These are phyloP conservation scores for Hydropotes inermis DNA, from an alignment of 2,113 vertebrate genomes.

Conservation along the genomic window DNA sequence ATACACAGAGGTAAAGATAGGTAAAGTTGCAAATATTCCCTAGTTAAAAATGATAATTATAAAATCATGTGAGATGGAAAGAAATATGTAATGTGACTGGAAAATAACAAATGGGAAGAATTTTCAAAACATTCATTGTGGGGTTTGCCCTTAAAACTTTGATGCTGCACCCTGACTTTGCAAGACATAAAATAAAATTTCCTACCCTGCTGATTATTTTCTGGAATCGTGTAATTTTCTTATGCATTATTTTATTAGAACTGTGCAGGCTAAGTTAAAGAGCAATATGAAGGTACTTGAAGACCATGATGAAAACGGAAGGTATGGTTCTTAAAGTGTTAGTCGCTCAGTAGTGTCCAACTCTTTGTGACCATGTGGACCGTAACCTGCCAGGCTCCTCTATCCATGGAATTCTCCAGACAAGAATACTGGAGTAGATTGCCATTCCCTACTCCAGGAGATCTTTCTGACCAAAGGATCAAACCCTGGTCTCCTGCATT, in stretches of 20 bases:
- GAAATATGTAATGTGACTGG: neutral
- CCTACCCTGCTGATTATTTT: neutral
- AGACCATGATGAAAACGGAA: neutral
- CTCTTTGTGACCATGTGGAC: neutral
- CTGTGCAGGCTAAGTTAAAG: neutral
- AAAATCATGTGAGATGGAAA: neutral
- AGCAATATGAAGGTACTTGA: neutral
- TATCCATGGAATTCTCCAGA: neutral
- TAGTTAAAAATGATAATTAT: constrained; percentile 17
- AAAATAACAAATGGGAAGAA: neutral
- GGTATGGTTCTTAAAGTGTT: neutral
- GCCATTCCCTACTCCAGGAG: neutral
- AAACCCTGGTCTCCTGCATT: neutral
- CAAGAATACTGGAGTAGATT: neutral
- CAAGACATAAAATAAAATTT: neutral
- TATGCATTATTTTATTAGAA: neutral
- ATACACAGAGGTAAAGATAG: neutral
- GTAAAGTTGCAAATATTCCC: neutral
- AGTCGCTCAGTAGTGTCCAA: neutral
- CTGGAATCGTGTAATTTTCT: neutral
- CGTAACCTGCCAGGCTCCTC: neutral
- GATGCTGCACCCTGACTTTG: neutral
- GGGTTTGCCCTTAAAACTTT: neutral
- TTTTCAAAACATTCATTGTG: neutral
- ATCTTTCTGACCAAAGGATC: neutral